A percentile compares a stretch with the other conserved stretches of the same genome.
phyloP scores from a whole-genome alignment of 2,888 invertebrate species.

The Punctoribates punctum region DNA sequence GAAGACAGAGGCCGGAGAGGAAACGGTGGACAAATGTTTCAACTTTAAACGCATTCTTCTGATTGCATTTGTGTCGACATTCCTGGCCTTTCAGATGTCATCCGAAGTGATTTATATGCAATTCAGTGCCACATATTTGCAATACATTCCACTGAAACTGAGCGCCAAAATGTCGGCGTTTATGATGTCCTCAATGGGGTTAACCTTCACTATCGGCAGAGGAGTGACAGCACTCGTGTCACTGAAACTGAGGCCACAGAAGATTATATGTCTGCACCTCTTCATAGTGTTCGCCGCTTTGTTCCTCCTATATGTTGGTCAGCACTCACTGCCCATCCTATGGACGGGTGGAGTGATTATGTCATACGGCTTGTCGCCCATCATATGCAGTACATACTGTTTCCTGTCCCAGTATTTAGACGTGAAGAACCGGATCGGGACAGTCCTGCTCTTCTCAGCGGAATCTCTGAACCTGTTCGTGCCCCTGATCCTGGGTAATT shows the following conservation, averaged over 20 bases:
- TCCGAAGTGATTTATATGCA: not conserved
- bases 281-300: not conserved
- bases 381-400: not conserved
- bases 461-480: not conserved
- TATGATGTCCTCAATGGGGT: not conserved
- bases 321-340: not conserved
- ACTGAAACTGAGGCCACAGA: not conserved
- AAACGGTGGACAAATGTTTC: too few relatives aligned
- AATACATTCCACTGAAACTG: not conserved
- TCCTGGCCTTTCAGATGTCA: not conserved
- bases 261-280: not conserved
- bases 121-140: conserved; percentile 15
- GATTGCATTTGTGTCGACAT: not conserved
- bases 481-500: not conserved
- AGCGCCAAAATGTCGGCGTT: not conserved
- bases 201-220: not conserved
- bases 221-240: not conserved
- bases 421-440: not conserved
- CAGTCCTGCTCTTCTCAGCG: not conserved
- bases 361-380: not conserved
- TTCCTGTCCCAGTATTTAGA: not conserved
- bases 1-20: not conserved
- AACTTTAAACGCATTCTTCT: too few relatives aligned
- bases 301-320: not conserved
- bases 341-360: not conserved